Base-by-base conservation (phyloP, 2,797 vertebrate genomes). In the Tragopan temminckii region DNA sequence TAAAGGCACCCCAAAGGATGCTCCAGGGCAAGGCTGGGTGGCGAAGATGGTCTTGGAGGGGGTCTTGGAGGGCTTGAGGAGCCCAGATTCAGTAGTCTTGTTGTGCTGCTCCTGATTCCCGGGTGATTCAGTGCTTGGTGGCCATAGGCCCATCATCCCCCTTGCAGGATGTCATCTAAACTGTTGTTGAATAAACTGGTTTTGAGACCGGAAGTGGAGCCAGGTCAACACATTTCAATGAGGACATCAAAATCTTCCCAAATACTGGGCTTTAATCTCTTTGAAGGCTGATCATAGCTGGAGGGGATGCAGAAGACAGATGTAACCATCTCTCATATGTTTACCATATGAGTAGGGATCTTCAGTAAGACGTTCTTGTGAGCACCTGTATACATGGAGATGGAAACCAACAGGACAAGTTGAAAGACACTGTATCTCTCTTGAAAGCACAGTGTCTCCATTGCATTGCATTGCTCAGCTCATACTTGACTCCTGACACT, bases 161-260 rank as follows among this genome's bases (percentile, higher is more conserved):
- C 7, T 43, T 3, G 0, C 2, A 40, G 69, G 23, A 40, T 16
- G 2, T 42, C 3, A 1, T 35, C 43, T n/a, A 6, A 52, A 13
- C 13, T 5, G 0, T 6, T 25, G 4, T 35, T 3, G 40, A 64
- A 71, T 3, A 61, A 48, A 4, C 1, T 2, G 29, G 55, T 4
- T 27, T 59, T 24, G 63, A 52, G 55, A n/a, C n/a, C 1, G 8
- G n/a, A 45, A 50, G 3, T 8, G 40, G 38, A 58, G 40, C 7
- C 35, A 55, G 66, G 23, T 35, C 52, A 48, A 20, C 29, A 5
- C 27, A 21, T 72, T 58, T 43, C 53, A 19, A 27, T 0, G 5
- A 13, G 20, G 43, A 23, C 35, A 70, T 63, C 3, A 16, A 57
- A 50, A 33, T 50, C 64, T 63, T 77, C 69, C 61, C 43, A 55